Evolutionary conservation across 1,140 invertebrate species (phyloP).

Genomic region (Papilio polyxenes): DNA sequence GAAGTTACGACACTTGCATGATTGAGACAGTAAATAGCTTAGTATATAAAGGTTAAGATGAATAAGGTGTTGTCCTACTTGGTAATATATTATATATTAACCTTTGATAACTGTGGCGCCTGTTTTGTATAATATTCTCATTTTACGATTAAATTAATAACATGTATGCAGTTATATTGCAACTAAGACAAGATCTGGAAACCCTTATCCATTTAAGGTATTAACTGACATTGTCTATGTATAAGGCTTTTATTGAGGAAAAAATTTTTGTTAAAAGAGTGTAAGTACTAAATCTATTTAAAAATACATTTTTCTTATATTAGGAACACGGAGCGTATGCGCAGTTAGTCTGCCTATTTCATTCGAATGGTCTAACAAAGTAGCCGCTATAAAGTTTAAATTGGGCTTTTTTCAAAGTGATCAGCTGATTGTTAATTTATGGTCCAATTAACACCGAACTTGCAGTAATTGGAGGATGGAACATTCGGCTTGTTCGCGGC

Average conservation of each 20-base stretch:
- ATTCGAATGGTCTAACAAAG: background rate
- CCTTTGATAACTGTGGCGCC: background rate
- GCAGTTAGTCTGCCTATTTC: background rate
- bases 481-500: slow-evolving; percentile 44
- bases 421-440: slow-evolving; percentile 18
- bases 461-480: slow-evolving; percentile 17
- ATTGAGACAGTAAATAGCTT: background rate
- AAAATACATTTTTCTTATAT: too few relatives aligned
- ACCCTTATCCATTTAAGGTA: background rate
- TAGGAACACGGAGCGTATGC: background rate
- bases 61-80: background rate
- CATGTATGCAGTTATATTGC: background rate
- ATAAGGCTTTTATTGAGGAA: background rate
- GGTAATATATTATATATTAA: background rate
- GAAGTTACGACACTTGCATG: background rate
- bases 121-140: background rate
- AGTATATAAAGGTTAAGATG: background rate
- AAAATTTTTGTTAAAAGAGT: background rate
- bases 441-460: slow-evolving; percentile 20
- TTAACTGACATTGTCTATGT: background rate
- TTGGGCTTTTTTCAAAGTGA: background rate
- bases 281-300: too few relatives aligned
- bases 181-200: background rate
- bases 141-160: background rate
- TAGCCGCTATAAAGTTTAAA: background rate